Evolutionary conservation across 2,797 vertebrate species (phyloP).

Genomic region (Cyprinella venusta): DNA sequence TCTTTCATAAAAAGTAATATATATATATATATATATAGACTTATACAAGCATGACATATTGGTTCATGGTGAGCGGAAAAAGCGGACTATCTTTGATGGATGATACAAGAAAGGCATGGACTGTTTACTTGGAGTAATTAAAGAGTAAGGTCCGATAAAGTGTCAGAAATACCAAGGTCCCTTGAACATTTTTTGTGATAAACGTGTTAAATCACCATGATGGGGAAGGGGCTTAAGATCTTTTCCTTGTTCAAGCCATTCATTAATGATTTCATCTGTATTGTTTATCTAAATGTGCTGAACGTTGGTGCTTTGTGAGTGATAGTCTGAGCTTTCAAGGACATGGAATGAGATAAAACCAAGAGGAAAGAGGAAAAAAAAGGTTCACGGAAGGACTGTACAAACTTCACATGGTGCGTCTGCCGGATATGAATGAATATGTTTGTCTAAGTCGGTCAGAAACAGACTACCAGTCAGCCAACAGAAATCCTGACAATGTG

Average conservation of each 20-base stretch:
- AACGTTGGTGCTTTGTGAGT: not conserved
- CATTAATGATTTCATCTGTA: conserved; percentile 2
- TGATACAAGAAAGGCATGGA: conserved; percentile 8
- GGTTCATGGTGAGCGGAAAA: not conserved
- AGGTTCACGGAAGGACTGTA: conserved; percentile 4
- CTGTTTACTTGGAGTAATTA: conserved; percentile 43
- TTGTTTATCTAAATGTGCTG: not conserved
- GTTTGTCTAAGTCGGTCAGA: conserved; percentile 26
- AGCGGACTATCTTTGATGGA: not conserved
- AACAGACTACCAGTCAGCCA: conserved; percentile 22
- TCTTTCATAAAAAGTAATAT: not conserved
- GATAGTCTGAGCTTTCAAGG: conserved; percentile 11
- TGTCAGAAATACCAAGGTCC: conserved; percentile 33
- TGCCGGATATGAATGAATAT: conserved; percentile 25
- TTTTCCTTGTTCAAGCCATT: not conserved
- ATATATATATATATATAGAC: too few relatives aligned
- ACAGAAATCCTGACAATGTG: conserved; percentile 24
- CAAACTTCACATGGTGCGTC: conserved; percentile 19
- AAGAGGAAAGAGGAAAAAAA: conserved; percentile 7
- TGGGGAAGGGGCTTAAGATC: not conserved
- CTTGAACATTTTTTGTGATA: not conserved
- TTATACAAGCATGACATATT: conserved; percentile 14
- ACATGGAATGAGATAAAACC: conserved; percentile 4
- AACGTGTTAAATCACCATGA: conserved; percentile 25
- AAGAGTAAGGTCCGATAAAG: conserved; percentile 1